phyloP scores from a whole-genome alignment of 2,888 invertebrate species.

The Apoda limacodes region DNA sequence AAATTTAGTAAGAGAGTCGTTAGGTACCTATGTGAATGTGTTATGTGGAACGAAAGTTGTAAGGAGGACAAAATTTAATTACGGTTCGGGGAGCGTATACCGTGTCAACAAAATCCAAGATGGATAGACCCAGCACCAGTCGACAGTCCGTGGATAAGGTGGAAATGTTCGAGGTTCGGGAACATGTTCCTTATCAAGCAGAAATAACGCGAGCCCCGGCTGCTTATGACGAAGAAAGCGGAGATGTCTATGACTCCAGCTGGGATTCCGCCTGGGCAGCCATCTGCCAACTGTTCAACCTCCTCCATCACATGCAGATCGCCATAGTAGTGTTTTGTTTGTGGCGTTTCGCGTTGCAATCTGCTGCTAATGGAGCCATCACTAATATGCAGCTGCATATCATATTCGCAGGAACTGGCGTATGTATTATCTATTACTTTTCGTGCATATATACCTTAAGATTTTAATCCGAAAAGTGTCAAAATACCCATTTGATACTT shows the following conservation, averaged over 20 bases:
- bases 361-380: conserved; percentile 45
- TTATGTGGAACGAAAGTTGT: conserved; percentile 15
- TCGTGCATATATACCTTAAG: neutral
- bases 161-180: conserved; percentile 57
- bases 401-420: conserved; percentile 60
- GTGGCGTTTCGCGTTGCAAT: conserved; percentile 55
- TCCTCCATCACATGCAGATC: conserved; percentile 57
- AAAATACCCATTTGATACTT: too few relatives aligned
- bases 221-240: conserved; percentile 54
- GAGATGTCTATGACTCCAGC: conserved; percentile 34
- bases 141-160: conserved; percentile 49
- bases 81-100: conserved; percentile 35
- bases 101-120: conserved; percentile 26
- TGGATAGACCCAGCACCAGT: conserved; percentile 59
- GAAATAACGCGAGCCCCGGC: conserved; percentile 51
- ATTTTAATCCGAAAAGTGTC: too few relatives aligned
- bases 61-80: conserved; percentile 13
- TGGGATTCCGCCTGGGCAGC: conserved; percentile 56
- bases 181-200: conserved; percentile 59
- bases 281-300: conserved; percentile 53
- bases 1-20: conserved; percentile 32
- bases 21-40: conserved; percentile 31
- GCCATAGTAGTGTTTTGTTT: conserved; percentile 56
- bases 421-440: conserved; percentile 31
- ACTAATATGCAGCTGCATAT: conserved; percentile 58